These are phyloP conservation scores for Zeuzera pyrina DNA, from an alignment of 2,888 invertebrate genomes.

Conservation along the genomic window DNA sequence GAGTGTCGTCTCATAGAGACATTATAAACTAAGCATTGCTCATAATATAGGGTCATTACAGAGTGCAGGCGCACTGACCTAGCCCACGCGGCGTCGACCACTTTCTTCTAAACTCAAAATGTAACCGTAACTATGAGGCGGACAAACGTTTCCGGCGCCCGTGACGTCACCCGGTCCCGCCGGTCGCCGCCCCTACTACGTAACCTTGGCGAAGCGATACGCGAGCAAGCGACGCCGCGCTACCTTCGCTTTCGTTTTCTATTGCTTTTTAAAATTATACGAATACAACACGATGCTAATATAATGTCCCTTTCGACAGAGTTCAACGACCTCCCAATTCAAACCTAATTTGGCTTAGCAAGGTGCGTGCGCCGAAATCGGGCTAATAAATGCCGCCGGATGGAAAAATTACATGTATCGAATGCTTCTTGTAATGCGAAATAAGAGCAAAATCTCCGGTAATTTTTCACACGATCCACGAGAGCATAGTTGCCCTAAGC, in stretches of 20 bases:
- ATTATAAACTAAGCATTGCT: too few species aligned
- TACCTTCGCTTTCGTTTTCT: conserved; percentile 50
- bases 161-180: conserved; percentile 65
- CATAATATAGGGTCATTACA: too few species aligned
- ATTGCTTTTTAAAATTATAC: conserved; percentile 30
- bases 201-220: conserved; percentile 45
- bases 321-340: too few species aligned
- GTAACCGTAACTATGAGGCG: conserved; percentile 68
- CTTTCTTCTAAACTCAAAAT: conserved; percentile 72
- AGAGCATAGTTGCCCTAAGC: conserved; percentile 68
- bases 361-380: conserved; percentile 10
- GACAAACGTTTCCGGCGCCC: conserved; percentile 68
- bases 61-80: conserved; percentile 52
- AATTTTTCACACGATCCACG: conserved; percentile 70
- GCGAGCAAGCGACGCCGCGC: conserved; percentile 17
- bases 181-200: conserved; percentile 63
- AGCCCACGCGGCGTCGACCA: conserved; percentile 48
- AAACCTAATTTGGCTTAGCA: conserved; percentile 6
- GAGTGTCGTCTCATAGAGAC: too few species aligned
- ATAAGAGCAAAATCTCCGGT: conserved; percentile 61
- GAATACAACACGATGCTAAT: too few species aligned
- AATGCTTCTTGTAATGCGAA: conserved; percentile 59
- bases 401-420: conserved; percentile 60
- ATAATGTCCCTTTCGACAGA: too few species aligned
- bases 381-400: conserved; percentile 41